Evolutionary conservation across 2,888 invertebrate genomes (phyloP).

Genomic region (Nemoura dubitans): DNA sequence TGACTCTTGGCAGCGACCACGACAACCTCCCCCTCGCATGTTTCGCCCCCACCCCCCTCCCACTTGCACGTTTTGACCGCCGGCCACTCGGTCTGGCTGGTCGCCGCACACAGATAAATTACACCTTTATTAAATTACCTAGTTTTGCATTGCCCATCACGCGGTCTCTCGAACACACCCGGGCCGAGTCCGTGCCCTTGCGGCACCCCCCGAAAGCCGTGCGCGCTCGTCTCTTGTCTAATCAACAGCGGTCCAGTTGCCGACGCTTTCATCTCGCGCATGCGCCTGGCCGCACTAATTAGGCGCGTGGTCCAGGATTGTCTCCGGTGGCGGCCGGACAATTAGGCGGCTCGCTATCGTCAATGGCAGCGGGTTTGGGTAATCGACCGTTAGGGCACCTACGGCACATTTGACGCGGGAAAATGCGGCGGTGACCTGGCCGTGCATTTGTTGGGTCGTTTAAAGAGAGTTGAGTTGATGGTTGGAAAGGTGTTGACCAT

Average conservation of each 20-base stretch:
- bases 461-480: no score
- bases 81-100: not conserved
- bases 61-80: not conserved
- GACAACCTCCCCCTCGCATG: not conserved
- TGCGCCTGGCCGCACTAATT: not conserved
- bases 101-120: constrained; percentile 36
- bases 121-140: constrained; percentile 36
- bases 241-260: no score
- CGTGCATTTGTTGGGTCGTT: no score
- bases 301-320: not conserved
- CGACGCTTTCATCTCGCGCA: not conserved
- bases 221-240: not conserved
- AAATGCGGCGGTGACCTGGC: no score
- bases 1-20: constrained; percentile 21
- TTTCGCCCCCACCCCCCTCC: not conserved
- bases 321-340: not conserved
- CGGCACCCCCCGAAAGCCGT: not conserved
- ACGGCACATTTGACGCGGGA: not conserved
- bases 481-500: no score
- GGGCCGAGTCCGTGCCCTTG: not conserved
- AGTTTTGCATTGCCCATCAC: not conserved
- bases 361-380: not conserved
- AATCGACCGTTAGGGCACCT: not conserved
- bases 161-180: not conserved
- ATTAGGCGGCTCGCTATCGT: not conserved